Base-by-base conservation (phyloP, 2,113 vertebrate genomes). In the Prionailurus viverrinus region DNA sequence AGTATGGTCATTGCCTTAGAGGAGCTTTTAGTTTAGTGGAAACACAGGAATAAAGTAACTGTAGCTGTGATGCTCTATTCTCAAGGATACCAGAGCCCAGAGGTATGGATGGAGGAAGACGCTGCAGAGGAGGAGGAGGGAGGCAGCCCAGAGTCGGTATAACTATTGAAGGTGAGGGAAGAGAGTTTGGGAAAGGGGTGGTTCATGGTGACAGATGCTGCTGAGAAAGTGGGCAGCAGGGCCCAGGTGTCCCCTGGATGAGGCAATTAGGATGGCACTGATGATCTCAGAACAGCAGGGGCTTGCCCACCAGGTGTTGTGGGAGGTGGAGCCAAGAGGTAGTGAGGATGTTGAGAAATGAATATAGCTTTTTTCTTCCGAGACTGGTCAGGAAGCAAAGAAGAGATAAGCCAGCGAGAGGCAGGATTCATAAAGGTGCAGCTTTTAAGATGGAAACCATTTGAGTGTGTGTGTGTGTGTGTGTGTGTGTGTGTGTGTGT, bases 401-500 rank as follows among this genome's bases (percentile, higher is more conserved):
- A 82, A 63, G 83, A 93, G 66, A 69, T 41, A 87, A 69, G 51
- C 25, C 36, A 74, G 21, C 2, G 39, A 53, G 78, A 81, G 53
- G 21, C 7, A 65, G 36, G 14, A n/a, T 78, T 96, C 45, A 65
- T 36, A 53, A 55, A 85, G 69, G 48, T 14, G 8, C 11, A 29
- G 51, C 23, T 94, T 92, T 92, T 18, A 94, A 85, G 91, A 55
- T 41, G 63, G 61, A 51, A 84, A 93, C 73, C 51, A 66, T 5
- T 33, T 81, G 25, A 76, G n/a, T 89, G 14, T 45, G 45, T 45
- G 45, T 45, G 41, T 45, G 45, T 45, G 45, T 45, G 45, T 45
- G 45, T 45, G 45, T 45, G 41, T 45, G 41, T 45, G 41, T 41
- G 41, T 41, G 41, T 41, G 41, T 41, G 41, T 41, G 41, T 41